These are phyloP conservation scores for Oasisia sp. DNA, from an alignment of 2,888 invertebrate species.

Conservation along the genomic window DNA sequence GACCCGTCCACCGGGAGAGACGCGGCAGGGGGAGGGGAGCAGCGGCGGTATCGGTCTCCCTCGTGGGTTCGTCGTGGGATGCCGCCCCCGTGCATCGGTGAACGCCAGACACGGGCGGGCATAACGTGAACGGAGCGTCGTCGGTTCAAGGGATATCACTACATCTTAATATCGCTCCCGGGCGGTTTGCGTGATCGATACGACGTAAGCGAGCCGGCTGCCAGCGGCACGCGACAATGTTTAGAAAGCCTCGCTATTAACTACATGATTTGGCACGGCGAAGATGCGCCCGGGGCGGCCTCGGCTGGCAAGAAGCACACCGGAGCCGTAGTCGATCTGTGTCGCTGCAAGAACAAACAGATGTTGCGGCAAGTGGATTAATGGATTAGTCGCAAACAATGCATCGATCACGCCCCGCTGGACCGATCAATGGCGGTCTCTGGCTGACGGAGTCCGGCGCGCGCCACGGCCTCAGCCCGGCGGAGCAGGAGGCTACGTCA, in stretches of 20 bases:
- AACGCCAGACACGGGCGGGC: neutral
- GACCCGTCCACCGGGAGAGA: neutral
- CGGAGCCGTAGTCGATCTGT: neutral
- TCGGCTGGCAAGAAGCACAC: neutral
- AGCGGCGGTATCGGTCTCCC: too few species aligned
- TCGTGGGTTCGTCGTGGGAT: too few species aligned
- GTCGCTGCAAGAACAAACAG: conserved; percentile 4
- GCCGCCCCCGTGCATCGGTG: neutral
- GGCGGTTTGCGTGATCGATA: neutral
- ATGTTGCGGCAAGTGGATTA: conserved; percentile 6
- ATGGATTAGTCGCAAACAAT: conserved; percentile 14
- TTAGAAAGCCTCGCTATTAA: conserved; percentile 6
- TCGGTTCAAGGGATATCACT: conserved; percentile 10
- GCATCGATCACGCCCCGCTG: neutral
- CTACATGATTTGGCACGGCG: conserved; percentile 1
- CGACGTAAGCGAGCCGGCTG: neutral
- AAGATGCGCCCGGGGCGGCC: neutral
- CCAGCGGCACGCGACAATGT: neutral
- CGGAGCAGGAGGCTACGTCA: neutral
- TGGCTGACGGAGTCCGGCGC: neutral
- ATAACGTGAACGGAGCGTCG: neutral
- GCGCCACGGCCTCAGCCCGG: neutral
- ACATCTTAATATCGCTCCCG: conserved; percentile 17
- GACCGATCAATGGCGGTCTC: neutral
- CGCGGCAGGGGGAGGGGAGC: neutral